A percentile compares a stretch with the other conserved stretches of the same genome.
These are phyloP conservation scores for Alfaro cultratus DNA, from an alignment of 2,797 vertebrate species.

Conservation along the genomic window DNA sequence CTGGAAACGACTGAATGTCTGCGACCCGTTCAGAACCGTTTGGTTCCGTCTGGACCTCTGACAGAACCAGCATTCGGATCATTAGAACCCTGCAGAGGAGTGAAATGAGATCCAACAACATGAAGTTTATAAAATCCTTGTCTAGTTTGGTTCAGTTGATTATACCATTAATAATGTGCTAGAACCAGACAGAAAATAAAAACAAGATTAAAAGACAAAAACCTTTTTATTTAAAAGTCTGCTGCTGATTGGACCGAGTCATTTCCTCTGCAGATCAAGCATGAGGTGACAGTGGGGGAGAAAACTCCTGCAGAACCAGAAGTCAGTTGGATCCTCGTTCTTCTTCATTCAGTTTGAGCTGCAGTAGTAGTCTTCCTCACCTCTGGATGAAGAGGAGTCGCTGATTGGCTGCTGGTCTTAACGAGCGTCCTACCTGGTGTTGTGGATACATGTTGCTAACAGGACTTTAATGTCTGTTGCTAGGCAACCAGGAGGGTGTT, in stretches of 20 bases:
- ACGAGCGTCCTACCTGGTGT: neutral
- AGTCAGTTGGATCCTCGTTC: neutral
- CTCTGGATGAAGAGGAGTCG: neutral
- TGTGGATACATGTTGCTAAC: too few species aligned
- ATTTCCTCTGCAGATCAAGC: neutral
- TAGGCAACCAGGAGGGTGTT: neutral
- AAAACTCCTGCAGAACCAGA: neutral
- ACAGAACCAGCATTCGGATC: neutral
- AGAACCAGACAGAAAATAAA: too few species aligned
- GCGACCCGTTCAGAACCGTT: slow-evolving; percentile 31
- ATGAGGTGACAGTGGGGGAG: neutral
- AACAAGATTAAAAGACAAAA: too few species aligned
- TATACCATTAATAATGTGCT: too few species aligned
- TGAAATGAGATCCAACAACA: too few species aligned
- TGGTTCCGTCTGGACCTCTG: neutral
- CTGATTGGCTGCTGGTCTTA: neutral
- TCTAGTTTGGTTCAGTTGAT: neutral
- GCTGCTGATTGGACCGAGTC: neutral
- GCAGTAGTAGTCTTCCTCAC: neutral
- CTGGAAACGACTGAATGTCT: slow-evolving; percentile 41
- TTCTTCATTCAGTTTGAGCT: neutral
- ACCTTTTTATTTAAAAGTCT: too few species aligned
- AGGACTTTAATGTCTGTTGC: neutral
- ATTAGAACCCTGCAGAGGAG: neutral
- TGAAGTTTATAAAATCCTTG: too few species aligned